phyloP scores from a whole-genome alignment of 2,113 vertebrate genomes.

The Peromyscus leucopus region DNA sequence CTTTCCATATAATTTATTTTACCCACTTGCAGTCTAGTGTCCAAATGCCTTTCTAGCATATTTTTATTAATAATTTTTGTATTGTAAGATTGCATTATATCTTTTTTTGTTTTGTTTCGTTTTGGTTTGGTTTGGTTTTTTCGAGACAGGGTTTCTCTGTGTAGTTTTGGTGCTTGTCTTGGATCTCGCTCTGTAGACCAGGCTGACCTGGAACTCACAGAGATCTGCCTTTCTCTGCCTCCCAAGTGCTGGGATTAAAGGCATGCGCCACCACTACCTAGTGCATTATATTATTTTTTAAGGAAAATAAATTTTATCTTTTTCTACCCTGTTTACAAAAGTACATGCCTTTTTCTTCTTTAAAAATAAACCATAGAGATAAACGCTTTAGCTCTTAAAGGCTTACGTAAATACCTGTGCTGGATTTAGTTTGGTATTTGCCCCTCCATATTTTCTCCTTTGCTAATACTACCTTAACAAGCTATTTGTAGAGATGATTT shows the following conservation, averaged over 20 bases:
- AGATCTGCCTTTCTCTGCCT: too few relatives aligned
- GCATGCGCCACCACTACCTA: too few relatives aligned
- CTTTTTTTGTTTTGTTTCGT: not conserved
- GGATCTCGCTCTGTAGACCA: too few relatives aligned
- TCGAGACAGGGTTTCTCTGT: too few relatives aligned
- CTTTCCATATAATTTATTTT: slow-evolving; percentile 49
- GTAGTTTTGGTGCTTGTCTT: too few relatives aligned
- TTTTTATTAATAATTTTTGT: slow-evolving; percentile 43
- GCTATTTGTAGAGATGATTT: slow-evolving; percentile 44
- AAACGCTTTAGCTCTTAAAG: not conserved
- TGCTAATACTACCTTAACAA: slow-evolving; percentile 4
- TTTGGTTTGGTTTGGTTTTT: too few relatives aligned
- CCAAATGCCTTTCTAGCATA: slow-evolving; percentile 30
- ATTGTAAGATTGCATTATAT: not conserved
- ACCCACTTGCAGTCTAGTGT: not conserved
- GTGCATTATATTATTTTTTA: not conserved
- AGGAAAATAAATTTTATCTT: slow-evolving; percentile 47
- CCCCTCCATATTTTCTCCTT: not conserved
- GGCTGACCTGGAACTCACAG: too few relatives aligned
- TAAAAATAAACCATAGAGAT: not conserved
- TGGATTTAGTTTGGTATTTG: not conserved
- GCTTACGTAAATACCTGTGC: not conserved
- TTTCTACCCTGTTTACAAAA: not conserved
- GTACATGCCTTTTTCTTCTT: not conserved
- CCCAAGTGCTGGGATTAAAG: too few relatives aligned